Evolutionary conservation across 2,113 vertebrate genomes (phyloP).

Genomic region (Istiophorus platypterus): DNA sequence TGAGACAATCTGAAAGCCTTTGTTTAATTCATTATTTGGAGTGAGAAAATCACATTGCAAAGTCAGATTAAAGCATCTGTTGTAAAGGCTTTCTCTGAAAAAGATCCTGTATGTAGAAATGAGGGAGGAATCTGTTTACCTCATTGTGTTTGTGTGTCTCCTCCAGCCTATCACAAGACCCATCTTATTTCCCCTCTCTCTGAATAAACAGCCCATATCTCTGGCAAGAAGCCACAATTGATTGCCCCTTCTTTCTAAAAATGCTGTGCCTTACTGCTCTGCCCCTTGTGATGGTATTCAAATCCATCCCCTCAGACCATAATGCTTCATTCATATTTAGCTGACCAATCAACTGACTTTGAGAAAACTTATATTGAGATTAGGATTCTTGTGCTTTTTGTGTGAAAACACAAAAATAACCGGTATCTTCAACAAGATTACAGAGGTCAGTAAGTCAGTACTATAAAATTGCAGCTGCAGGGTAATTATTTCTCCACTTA

Average conservation of each 20-base stretch:
- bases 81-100: constrained; percentile 22
- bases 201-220: constrained; percentile 71
- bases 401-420: constrained; percentile 35
- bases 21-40: not conserved
- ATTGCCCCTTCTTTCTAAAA: constrained; percentile 48
- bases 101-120: constrained; percentile 24
- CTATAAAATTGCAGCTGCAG: constrained; percentile 7
- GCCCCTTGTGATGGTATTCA: constrained; percentile 52
- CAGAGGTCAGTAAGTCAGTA: constrained; percentile 34
- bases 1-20: constrained; percentile 1
- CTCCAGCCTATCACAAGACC: constrained; percentile 56
- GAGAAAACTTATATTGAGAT: constrained; percentile 27
- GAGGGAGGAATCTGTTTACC: constrained; percentile 58
- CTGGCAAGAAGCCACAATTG: constrained; percentile 63
- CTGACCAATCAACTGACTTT: constrained; percentile 40
- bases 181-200: constrained; percentile 61
- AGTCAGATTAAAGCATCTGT: constrained; percentile 21
- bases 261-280: constrained; percentile 28
- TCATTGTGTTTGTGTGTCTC: constrained; percentile 55
- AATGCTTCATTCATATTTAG: constrained; percentile 47
- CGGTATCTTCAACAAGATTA: constrained; percentile 39
- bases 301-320: constrained; percentile 40
- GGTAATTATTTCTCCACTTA: constrained; percentile 34
- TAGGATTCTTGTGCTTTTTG: constrained; percentile 9
- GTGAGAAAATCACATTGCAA: constrained; percentile 11